Conservation (phyloP, 2,113 vertebrate genomes). For the Cryptomyrus ogoouensis region DNA sequence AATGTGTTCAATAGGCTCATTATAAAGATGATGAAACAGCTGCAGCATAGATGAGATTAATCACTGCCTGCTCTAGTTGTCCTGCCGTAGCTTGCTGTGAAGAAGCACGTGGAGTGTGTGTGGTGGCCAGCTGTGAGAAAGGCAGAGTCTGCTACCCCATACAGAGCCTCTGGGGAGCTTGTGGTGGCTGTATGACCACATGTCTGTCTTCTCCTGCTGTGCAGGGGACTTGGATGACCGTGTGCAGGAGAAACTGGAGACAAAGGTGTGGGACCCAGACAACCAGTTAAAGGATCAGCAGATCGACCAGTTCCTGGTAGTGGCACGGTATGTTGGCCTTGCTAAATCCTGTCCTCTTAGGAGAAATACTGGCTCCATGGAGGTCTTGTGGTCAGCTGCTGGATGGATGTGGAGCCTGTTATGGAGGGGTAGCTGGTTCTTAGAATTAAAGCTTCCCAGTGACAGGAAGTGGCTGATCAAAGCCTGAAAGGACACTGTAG, state of each 20-base stretch:
- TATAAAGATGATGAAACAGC: neutral
- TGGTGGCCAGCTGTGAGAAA: neutral
- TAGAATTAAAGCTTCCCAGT: neutral
- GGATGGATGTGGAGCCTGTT: neutral
- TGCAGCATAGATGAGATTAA: neutral
- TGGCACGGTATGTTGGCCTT: conserved; percentile 71
- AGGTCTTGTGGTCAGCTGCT: neutral
- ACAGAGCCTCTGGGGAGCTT: neutral
- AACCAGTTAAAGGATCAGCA: conserved; percentile 88
- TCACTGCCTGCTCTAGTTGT: neutral
- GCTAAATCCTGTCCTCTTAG: conserved; percentile 18
- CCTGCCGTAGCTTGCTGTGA: neutral
- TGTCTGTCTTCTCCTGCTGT: neutral
- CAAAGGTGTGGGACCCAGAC: conserved; percentile 86
- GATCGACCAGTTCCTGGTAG: conserved; percentile 91
- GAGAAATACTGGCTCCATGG: neutral
- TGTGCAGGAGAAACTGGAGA: conserved; percentile 85
- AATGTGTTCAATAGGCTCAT: neutral
- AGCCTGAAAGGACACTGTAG: neutral
- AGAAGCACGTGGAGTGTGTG: neutral
- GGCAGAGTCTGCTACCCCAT: neutral
- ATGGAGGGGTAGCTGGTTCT: neutral
- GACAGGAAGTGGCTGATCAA: neutral
- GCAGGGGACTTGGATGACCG: conserved; percentile 74
- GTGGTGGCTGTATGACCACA: neutral